Percentiles rank a stretch among this genome's conserved stretches.
Conservation (phyloP, 2,797 vertebrate species). For the Gallinago solitaria region DNA sequence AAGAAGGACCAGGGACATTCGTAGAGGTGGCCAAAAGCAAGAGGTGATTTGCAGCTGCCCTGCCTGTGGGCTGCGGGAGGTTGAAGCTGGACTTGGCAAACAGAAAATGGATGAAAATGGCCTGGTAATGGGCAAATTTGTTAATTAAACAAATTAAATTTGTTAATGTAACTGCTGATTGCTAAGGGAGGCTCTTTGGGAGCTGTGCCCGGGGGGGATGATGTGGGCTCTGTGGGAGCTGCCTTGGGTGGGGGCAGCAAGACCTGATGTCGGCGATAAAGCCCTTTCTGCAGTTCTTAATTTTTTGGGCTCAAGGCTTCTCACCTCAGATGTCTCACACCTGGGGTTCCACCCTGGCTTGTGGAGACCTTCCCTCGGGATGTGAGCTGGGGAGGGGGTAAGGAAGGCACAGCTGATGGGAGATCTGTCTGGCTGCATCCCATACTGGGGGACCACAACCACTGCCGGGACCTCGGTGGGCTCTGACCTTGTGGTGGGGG, state of each 20-base stretch:
- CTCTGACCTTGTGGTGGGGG: not conserved
- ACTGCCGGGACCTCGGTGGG: accelerated
- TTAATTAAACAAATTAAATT: not conserved
- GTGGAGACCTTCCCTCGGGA: not conserved
- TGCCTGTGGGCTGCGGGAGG: not conserved
- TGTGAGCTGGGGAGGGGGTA: not conserved
- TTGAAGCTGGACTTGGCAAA: not conserved
- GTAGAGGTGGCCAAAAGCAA: not conserved
- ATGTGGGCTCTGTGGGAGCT: not conserved
- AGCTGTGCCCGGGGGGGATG: not conserved
- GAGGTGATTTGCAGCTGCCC: not conserved
- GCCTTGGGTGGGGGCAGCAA: not conserved
- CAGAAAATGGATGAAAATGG: not conserved
- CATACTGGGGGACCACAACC: not conserved
- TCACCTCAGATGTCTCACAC: not conserved
- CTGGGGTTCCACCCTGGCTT: not conserved
- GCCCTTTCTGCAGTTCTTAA: not conserved
- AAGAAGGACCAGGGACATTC: not conserved
- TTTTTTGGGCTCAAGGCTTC: not conserved
- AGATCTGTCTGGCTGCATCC: not conserved
- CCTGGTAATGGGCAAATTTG: not conserved
- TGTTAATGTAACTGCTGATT: not conserved
- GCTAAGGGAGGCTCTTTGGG: not conserved
- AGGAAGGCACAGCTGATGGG: not conserved
- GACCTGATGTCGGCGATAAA: not conserved